Conservation (phyloP, 2,797 vertebrate genomes). For the Kryptolebias ocellatus region DNA sequence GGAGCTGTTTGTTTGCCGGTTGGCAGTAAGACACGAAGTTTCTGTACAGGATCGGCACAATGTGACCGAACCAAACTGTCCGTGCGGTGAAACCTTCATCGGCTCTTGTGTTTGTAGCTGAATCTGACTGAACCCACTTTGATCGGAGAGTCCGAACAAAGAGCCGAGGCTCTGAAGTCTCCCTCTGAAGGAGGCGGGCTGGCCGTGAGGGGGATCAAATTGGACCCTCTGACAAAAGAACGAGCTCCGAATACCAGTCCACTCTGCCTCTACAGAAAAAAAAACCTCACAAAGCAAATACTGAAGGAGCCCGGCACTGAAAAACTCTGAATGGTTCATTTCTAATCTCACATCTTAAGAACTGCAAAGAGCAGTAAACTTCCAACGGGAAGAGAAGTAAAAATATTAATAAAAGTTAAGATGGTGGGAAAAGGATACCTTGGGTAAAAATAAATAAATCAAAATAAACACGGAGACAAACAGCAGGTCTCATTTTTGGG, state of each 20-base stretch:
- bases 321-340: slow-evolving; percentile 35
- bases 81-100: no score
- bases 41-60: background rate
- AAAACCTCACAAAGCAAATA: slow-evolving; percentile 31
- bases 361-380: slow-evolving; percentile 20
- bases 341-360: slow-evolving; percentile 46
- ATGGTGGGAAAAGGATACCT: background rate
- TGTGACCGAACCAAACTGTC: no score
- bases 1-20: background rate
- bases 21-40: background rate
- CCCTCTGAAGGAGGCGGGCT: slow-evolving; percentile 13
- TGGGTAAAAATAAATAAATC: background rate
- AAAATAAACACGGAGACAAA: slow-evolving; percentile 33
- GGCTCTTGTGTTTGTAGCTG: slow-evolving; percentile 23
- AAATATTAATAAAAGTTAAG: background rate
- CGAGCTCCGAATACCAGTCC: slow-evolving; percentile 33
- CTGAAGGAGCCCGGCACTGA: slow-evolving; percentile 29
- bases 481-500: slow-evolving; percentile 37
- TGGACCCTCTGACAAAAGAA: slow-evolving; percentile 42
- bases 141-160: slow-evolving; percentile 33
- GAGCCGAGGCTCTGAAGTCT: slow-evolving; percentile 18
- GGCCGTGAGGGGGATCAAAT: slow-evolving; percentile 45
- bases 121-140: slow-evolving; percentile 36
- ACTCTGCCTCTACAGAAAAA: slow-evolving; percentile 23
- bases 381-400: background rate